These are phyloP conservation scores for Acrobasis suavella DNA, from an alignment of 2,888 invertebrate species.

Conservation along the genomic window DNA sequence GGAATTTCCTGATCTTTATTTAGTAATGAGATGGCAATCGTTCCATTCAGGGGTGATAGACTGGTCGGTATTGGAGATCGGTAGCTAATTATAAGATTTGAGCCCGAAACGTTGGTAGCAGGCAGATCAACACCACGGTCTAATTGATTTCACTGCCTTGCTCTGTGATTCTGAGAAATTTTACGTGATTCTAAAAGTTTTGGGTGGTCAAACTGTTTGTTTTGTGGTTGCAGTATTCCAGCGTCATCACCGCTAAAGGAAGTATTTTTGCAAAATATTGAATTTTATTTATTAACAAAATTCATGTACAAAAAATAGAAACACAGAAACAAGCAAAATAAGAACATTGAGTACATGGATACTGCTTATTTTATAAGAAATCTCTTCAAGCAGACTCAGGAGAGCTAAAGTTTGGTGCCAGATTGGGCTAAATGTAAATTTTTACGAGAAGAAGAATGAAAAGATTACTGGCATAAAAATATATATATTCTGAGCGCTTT, in stretches of 20 bases:
- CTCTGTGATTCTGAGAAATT: slow-evolving; percentile 48
- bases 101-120: slow-evolving; percentile 47
- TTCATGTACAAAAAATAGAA: no score
- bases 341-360: no score
- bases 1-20: slow-evolving; percentile 14
- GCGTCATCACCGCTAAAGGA: background rate
- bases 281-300: no score
- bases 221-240: background rate
- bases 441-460: no score
- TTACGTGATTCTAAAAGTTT: slow-evolving; percentile 57
- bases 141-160: slow-evolving; percentile 72
- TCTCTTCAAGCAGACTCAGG: no score
- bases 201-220: slow-evolving; percentile 16
- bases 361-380: no score
- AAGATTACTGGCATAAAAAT: no score
- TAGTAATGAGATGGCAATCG: slow-evolving; percentile 39
- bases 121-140: slow-evolving; percentile 57
- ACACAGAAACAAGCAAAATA: no score
- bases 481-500: background rate
- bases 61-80: slow-evolving; percentile 55
- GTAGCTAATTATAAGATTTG: slow-evolving; percentile 67
- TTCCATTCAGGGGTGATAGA: slow-evolving; percentile 40
- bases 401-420: no score
- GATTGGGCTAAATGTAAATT: no score
- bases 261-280: background rate